A percentile compares a stretch with the other conserved stretches of the same genome.
These are phyloP conservation scores for Mesocentrotus franciscanus DNA, from an alignment of 53 echinoderm and acorn worm species.

Conservation along the genomic window DNA sequence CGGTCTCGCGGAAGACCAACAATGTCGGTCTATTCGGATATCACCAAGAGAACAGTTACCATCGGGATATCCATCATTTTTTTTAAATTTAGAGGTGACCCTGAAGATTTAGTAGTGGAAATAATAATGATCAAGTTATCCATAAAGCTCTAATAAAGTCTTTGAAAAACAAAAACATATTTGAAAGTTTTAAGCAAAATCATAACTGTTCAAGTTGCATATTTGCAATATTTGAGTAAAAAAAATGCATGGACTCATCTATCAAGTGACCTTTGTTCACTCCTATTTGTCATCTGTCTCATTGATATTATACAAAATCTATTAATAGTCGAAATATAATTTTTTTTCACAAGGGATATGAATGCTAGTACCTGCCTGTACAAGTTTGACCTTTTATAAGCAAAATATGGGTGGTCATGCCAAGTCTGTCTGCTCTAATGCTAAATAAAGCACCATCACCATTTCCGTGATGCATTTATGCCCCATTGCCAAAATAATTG, in stretches of 20 bases:
- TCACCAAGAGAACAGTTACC: no score
- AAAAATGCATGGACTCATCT: not conserved
- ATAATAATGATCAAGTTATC: no score
- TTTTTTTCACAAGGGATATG: not conserved
- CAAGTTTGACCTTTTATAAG: slow-evolving; percentile 3
- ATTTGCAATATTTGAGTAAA: not conserved
- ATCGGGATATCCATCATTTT: no score
- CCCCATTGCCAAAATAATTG: slow-evolving; percentile 6
- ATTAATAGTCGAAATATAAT: not conserved
- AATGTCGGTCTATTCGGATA: no score
- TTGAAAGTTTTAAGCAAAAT: no score
- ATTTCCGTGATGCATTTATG: not conserved
- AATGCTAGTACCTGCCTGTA: not conserved
- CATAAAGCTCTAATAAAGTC: no score
- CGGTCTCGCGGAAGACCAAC: no score
- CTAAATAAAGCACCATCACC: slow-evolving; percentile 36
- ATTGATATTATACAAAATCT: not conserved
- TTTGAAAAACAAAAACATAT: no score
- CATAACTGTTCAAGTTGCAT: not conserved
- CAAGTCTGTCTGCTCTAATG: slow-evolving; percentile 9
- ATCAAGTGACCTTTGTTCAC: not conserved
- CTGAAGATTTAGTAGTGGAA: no score
- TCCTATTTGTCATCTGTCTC: not conserved
- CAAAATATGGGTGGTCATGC: not conserved
- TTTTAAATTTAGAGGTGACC: no score